These are phyloP conservation scores for Prunella strophiata DNA, from an alignment of 2,797 vertebrate genomes.

Conservation along the genomic window DNA sequence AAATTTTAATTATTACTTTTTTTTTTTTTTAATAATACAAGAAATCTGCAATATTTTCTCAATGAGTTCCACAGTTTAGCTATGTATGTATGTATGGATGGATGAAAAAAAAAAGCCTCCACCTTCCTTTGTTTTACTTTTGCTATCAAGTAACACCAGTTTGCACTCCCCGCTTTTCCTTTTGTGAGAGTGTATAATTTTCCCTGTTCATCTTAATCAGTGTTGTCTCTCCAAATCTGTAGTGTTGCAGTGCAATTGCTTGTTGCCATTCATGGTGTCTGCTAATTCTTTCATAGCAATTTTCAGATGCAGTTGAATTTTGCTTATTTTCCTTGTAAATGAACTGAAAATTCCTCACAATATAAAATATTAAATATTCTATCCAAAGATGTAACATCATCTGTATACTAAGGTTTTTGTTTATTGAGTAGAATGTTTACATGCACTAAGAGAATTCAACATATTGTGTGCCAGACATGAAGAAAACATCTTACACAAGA, in stretches of 20 bases:
- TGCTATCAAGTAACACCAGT: background rate
- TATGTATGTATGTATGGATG: rapidly evolving
- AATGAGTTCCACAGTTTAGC: background rate
- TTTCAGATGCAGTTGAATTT: background rate
- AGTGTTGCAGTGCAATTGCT: background rate
- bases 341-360: background rate
- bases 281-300: background rate
- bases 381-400: background rate
- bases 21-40: background rate
- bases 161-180: background rate
- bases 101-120: rapidly evolving
- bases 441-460: background rate
- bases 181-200: background rate
- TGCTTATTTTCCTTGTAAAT: background rate
- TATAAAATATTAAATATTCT: background rate
- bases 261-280: background rate
- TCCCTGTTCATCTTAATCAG: background rate
- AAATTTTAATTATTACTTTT: too few relatives aligned
- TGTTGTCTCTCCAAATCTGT: background rate
- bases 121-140: background rate
- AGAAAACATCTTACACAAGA: background rate
- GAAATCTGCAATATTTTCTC: background rate
- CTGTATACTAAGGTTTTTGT: background rate
- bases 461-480: background rate
- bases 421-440: background rate